These are phyloP conservation scores for Apotomis capreana DNA, from an alignment of 2,888 invertebrate species.

Conservation along the genomic window DNA sequence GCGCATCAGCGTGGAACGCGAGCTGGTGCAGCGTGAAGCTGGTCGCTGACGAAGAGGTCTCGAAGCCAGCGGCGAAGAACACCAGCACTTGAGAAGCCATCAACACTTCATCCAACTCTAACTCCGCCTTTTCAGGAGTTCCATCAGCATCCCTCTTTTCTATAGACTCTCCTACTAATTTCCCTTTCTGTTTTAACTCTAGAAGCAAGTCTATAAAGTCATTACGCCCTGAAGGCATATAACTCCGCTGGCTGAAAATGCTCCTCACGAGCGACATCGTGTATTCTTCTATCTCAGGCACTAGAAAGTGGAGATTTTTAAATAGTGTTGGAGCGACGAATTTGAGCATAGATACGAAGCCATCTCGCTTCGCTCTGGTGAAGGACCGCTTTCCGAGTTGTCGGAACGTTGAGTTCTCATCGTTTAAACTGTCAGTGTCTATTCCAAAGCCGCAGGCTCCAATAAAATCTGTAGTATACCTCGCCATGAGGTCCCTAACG, in stretches of 20 bases:
- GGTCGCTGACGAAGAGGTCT: slow-evolving; percentile 58
- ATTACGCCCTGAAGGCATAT: slow-evolving; percentile 51
- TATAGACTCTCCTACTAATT: slow-evolving; percentile 48
- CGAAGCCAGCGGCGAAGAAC: slow-evolving; percentile 64
- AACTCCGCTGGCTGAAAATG: slow-evolving; percentile 51
- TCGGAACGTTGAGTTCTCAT: slow-evolving; percentile 54
- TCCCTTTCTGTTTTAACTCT: slow-evolving; percentile 55
- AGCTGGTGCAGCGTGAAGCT: slow-evolving; percentile 55
- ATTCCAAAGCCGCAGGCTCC: slow-evolving; percentile 57
- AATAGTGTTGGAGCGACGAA: slow-evolving; percentile 47
- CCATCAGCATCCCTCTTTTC: slow-evolving; percentile 51
- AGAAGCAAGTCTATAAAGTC: slow-evolving; percentile 60
- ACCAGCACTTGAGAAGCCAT: slow-evolving; percentile 56
- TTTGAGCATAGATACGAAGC: slow-evolving; percentile 26
- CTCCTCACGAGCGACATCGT: slow-evolving; percentile 48
- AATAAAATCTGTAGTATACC: slow-evolving; percentile 56
- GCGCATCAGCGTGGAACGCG: slow-evolving; percentile 59
- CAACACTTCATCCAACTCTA: slow-evolving; percentile 53
- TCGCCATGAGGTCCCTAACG: slow-evolving; percentile 54
- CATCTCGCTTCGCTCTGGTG: slow-evolving; percentile 31
- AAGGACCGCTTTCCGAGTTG: slow-evolving; percentile 50
- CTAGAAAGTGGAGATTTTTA: slow-evolving; percentile 45
- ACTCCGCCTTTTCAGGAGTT: slow-evolving; percentile 48
- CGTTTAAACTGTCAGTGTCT: slow-evolving; percentile 52
- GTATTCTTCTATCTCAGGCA: slow-evolving; percentile 47